Percentiles rank a stretch among this genome's conserved stretches.
These are phyloP conservation scores for Tenebrosternarchus preto DNA, from an alignment of 2,113 vertebrate species.

Conservation along the genomic window DNA sequence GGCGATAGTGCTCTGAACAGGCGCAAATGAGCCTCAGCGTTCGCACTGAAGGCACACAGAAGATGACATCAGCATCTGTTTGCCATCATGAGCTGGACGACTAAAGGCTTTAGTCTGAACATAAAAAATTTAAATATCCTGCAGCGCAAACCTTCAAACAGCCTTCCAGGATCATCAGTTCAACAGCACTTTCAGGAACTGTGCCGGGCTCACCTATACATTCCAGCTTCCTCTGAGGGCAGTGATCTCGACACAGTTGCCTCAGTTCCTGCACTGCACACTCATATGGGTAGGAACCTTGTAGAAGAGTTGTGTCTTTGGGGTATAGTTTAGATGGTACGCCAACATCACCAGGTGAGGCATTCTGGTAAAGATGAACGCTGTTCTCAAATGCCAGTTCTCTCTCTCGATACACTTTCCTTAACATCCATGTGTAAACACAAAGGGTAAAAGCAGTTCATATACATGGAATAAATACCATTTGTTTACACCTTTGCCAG, in stretches of 20 bases:
- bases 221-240: slow-evolving; percentile 91
- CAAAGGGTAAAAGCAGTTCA: background rate
- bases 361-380: slow-evolving; percentile 74
- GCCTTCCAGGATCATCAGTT: too few species aligned
- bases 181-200: too few species aligned
- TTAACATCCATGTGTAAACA: slow-evolving; percentile 55
- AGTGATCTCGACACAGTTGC: slow-evolving; percentile 78
- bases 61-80: too few species aligned
- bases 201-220: slow-evolving; percentile 79
- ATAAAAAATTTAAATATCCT: too few species aligned
- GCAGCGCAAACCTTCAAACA: too few species aligned
- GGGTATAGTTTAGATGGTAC: slow-evolving; percentile 81
- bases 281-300: slow-evolving; percentile 77
- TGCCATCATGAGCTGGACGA: too few species aligned
- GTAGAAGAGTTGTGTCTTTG: slow-evolving; percentile 15
- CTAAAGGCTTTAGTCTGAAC: too few species aligned
- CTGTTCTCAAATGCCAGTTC: slow-evolving; percentile 79
- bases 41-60: slow-evolving; percentile 72
- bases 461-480: background rate
- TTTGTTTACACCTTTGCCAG: too few species aligned
- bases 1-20: slow-evolving; percentile 86
- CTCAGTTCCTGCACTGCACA: slow-evolving; percentile 82
- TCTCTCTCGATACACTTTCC: slow-evolving; percentile 75
- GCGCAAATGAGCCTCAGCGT: slow-evolving; percentile 86
- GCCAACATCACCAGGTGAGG: slow-evolving; percentile 77